Evolutionary conservation across 2,113 vertebrate genomes (phyloP), one percentile per base, ranked within the genome.

Genomic region (Pygoscelis antarcticus): DNA sequence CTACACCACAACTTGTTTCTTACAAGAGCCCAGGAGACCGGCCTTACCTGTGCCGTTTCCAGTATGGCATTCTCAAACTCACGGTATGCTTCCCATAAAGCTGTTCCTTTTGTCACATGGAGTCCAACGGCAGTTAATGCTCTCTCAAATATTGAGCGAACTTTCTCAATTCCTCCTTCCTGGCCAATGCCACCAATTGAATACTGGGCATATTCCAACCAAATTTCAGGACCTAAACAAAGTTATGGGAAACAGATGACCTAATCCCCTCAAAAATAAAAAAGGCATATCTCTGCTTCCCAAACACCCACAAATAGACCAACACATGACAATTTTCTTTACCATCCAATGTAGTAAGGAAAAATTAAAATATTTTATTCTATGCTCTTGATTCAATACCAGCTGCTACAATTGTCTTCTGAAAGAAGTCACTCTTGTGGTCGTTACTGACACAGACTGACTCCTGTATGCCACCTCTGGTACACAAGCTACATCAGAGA

Each of bases 151-250:
- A 99, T 98, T 2, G 98, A 93, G 17, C 99, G 99, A 29, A 99
- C 99, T 58, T 93, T 99, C 72, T 99, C 99, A 0, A 99, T 99
- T 13, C 99, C 99, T 20, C 99, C 99, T 6, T 98, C 98, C 85
- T 98, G 98, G 5, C 99, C 99, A 69, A 99, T 99, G 55, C 99
- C 99, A 8, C 99, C 99, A 1, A 99, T 99, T 2, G 99, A 99
- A 95, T 99, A 99, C 91, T 99, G 99, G 38, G 99, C 99, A 4
- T 99, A 99, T 60, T 99, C 99, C n/a, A 99, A 97, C 99, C 99
- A 99, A 65, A 99, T 99, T 71, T 99, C 99, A 70, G 99, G 99
- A 96, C 99, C 99, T 99, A 36, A 87, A 55, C 13, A 23, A 76
- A 77, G 78, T 4, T 0, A 40, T 4, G 11, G 77, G 49, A 36